These are phyloP conservation scores for Catocala sponsa DNA, from an alignment of 2,888 invertebrate genomes.

Conservation along the genomic window DNA sequence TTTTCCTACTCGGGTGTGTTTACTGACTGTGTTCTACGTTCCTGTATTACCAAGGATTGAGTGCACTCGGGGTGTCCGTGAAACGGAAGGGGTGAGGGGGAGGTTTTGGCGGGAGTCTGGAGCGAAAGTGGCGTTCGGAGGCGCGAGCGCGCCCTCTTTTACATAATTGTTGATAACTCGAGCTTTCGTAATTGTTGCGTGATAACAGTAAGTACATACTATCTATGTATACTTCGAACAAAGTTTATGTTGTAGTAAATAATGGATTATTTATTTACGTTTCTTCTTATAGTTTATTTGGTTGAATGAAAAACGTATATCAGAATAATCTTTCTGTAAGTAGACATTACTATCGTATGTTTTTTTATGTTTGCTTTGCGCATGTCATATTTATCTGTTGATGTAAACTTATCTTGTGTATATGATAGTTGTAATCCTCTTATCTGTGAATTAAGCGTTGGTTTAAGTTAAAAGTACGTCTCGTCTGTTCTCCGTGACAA, in stretches of 20 bases:
- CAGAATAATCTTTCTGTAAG: constrained; percentile 24
- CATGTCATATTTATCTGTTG: constrained; percentile 47
- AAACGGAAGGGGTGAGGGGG: constrained; percentile 61
- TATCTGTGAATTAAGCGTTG: constrained; percentile 37
- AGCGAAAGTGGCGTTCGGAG: constrained; percentile 68
- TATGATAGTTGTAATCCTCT: constrained; percentile 50
- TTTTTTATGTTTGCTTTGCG: constrained; percentile 47
- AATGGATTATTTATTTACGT: not conserved
- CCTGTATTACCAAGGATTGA: constrained; percentile 57
- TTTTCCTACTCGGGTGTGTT: constrained; percentile 61
- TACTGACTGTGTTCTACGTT: constrained; percentile 60
- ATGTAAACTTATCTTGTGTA: constrained; percentile 44
- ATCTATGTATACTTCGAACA: constrained; percentile 48
- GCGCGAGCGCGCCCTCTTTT: constrained; percentile 67
- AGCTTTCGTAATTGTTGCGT: constrained; percentile 80
- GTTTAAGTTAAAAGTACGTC: constrained; percentile 35
- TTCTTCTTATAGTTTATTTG: constrained; percentile 18
- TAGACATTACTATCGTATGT: constrained; percentile 20
- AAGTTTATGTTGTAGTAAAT: constrained; percentile 19
- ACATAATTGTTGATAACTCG: constrained; percentile 78
- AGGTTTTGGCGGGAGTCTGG: constrained; percentile 67
- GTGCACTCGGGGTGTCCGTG: constrained; percentile 61
- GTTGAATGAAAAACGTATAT: constrained; percentile 5
- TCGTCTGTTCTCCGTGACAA: constrained; percentile 33
- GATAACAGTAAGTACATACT: constrained; percentile 80